Conservation (phyloP, 2,797 vertebrate species). For the Chiroxiphia lanceolata region DNA sequence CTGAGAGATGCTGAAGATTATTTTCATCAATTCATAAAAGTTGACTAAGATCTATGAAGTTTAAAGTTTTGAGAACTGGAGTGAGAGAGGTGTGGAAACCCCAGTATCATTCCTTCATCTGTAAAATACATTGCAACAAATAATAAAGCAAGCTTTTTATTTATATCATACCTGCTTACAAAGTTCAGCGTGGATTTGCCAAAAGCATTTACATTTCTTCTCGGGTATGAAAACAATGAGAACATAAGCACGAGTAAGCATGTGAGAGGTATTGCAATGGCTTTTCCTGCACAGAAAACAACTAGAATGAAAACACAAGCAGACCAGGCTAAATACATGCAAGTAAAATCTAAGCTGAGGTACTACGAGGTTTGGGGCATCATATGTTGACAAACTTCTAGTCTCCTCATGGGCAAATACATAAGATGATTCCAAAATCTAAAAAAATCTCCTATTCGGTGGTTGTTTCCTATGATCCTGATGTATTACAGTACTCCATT, state of each 20-base stretch:
- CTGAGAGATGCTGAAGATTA: neutral
- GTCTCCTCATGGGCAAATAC: neutral
- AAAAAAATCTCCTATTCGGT: neutral
- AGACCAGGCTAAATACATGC: neutral
- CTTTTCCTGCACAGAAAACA: neutral
- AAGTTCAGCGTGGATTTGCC: neutral
- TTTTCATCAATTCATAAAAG: neutral
- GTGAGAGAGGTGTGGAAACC: neutral
- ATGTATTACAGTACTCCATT: neutral
- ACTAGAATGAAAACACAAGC: neutral
- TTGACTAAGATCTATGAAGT: neutral
- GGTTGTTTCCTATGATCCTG: neutral
- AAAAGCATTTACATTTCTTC: neutral
- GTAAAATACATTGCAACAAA: neutral
- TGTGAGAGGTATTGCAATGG: neutral
- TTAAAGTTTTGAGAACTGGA: neutral
- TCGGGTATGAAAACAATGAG: neutral
- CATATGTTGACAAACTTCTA: accelerated
- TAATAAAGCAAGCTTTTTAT: neutral
- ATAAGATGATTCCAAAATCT: neutral
- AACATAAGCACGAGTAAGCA: neutral
- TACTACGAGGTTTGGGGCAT: neutral
- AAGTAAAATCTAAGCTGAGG: neutral
- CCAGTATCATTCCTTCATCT: neutral
- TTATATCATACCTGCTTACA: neutral